Percentiles rank a stretch among this genome's conserved stretches.
phyloP scores from a whole-genome alignment of 2,797 vertebrate species.

The Gymnocypris eckloni region DNA sequence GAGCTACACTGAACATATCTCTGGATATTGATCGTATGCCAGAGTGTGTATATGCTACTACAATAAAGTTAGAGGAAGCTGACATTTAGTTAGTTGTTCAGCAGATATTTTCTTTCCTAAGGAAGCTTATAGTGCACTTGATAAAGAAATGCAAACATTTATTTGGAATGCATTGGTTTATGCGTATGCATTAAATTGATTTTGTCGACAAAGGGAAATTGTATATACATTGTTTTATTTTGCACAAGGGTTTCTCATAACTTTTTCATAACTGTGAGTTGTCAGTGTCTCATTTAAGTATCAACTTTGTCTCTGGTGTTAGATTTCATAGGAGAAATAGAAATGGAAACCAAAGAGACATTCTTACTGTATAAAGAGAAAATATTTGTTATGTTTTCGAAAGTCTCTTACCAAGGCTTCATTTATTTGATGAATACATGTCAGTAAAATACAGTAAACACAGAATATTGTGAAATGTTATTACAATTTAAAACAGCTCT shows the following conservation, averaged over 20 bases:
- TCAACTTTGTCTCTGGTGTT: not conserved
- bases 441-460: not conserved
- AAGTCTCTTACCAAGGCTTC: not conserved
- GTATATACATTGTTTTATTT: not conserved
- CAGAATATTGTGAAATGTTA: not conserved
- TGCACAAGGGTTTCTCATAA: not conserved
- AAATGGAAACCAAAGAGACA: not conserved
- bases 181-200: not conserved
- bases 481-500: not conserved
- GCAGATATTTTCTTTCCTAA: not conserved
- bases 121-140: not conserved
- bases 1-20: not conserved
- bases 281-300: not conserved
- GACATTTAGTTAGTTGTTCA: constrained; percentile 7
- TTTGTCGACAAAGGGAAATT: not conserved
- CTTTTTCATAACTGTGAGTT: not conserved
- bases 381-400: not conserved
- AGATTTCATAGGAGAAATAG: not conserved
- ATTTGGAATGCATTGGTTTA: not conserved
- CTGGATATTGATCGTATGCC: not conserved
- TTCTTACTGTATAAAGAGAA: not conserved
- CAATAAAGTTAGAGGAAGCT: not conserved
- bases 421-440: not conserved
- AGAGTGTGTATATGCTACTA: not conserved
- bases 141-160: not conserved